Base-by-base conservation (phyloP, 2,888 invertebrate genomes). In the Zygothrica quintamaculata region DNA sequence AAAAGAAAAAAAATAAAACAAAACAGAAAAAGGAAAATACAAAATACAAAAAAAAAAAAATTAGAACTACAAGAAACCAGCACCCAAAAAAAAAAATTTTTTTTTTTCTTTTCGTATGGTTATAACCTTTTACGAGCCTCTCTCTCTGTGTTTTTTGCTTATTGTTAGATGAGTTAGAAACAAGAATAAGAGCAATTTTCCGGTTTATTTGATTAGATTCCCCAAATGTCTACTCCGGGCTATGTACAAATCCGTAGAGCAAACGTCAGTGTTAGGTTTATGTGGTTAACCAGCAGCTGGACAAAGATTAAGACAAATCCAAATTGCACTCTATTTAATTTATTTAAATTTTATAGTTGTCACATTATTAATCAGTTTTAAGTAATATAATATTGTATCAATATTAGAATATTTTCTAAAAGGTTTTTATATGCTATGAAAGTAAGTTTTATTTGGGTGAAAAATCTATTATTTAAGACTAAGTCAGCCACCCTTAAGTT, bases 201-300 rank as follows among this genome's bases (percentile, higher is more conserved):
- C 25, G 59, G 58, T 57, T 76, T 67, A 76, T 79, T 82, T 84
- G 73, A 79, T 86, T 76, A 72, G 65, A 46, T 36, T 22, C 46
- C 60, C 36, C 11, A 12, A 16, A 11, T 37, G 15, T 15, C 4
- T 13, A 43, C 43, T 43, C 26, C 1, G 6, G 46, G 42, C 29
- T 5, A 13, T 46, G 9, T n/a, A 7, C 25, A 26, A 25, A 42
- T 33, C 5, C 8, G 15, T 26, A 15, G 13, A 26, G 18, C 16
- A 18, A 16, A 33, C 11, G 29, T 13, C 25, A 3, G 26, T 16
- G 29, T 29, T n/a, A 11, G 8, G 3, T 29, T 29, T 16, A 26
- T 26, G 48, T 8, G 39, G 29, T 6, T 26, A 26, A n/a, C n/a
- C n/a, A 22, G 18, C 3, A 22, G 18, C 3, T 22, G 18, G n/a